A percentile compares a stretch with the other conserved stretches of the same genome.
These are phyloP conservation scores for Aptenodytes patagonicus DNA, from an alignment of 2,113 vertebrate genomes.

Conservation along the genomic window DNA sequence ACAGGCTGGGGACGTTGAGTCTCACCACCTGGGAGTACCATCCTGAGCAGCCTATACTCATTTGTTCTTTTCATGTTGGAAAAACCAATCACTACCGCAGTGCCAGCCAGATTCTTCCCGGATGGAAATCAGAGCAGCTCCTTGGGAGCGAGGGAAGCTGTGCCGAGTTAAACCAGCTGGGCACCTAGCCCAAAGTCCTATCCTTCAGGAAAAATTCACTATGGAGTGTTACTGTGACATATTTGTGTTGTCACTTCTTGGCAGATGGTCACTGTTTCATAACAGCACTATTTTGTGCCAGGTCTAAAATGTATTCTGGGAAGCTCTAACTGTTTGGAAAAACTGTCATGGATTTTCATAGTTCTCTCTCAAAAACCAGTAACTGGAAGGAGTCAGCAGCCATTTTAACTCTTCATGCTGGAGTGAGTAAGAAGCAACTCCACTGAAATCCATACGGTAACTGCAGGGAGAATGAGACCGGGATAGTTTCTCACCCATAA, in stretches of 20 bases:
- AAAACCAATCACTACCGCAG: not conserved
- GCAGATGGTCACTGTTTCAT: not conserved
- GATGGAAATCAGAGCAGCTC: not conserved
- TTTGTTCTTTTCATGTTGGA: not conserved
- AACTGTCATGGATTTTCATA: not conserved
- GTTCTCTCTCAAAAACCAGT: not conserved
- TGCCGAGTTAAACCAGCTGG: not conserved
- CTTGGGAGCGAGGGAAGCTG: not conserved
- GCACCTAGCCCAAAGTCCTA: not conserved
- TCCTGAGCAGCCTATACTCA: not conserved
- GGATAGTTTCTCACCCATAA: not conserved
- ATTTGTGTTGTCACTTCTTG: not conserved
- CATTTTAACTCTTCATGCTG: not conserved
- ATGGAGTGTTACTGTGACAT: not conserved
- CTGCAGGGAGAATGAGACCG: not conserved
- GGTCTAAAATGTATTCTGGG: not conserved
- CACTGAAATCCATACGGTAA: not conserved
- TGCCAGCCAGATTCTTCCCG: not conserved
- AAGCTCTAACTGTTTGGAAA: not conserved
- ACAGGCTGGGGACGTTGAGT: not conserved
- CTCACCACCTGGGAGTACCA: not conserved
- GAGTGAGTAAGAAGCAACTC: not conserved
- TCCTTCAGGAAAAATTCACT: not conserved
- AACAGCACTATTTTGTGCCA: not conserved
- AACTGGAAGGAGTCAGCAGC: not conserved